Evolutionary conservation across 2,797 vertebrate species (phyloP).

Genomic region (Gephyroberyx darwinii): DNA sequence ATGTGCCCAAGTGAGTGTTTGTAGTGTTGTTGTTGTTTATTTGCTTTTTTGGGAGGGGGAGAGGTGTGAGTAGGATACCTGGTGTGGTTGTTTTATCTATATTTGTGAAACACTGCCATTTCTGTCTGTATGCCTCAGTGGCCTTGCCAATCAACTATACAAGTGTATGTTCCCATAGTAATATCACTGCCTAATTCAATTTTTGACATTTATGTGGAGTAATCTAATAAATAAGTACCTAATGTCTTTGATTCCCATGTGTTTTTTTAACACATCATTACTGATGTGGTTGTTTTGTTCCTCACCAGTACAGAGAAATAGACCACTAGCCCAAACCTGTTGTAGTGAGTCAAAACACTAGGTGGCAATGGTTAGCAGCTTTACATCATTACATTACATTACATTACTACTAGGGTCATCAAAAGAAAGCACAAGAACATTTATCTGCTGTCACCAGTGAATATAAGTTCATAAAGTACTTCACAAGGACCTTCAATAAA

Average conservation of each 20-base stretch:
- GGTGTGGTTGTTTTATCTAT: conserved; percentile 14
- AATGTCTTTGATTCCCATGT: conserved; percentile 26
- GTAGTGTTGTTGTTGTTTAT: conserved; percentile 19
- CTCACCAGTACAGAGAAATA: too few species aligned
- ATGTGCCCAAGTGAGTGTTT: conserved; percentile 23
- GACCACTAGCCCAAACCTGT: not conserved
- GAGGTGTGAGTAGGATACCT: not conserved
- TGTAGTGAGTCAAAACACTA: conserved; percentile 29
- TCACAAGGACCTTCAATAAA: too few species aligned
- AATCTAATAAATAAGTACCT: conserved; percentile 34
- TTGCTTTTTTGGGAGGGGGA: not conserved
- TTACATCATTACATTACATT: too few species aligned
- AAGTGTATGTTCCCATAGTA: conserved; percentile 19
- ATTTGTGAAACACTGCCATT: conserved; percentile 9
- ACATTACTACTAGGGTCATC: too few species aligned
- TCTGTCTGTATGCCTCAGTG: conserved; percentile 7
- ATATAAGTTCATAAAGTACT: too few species aligned
- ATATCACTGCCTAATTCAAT: conserved; percentile 30
- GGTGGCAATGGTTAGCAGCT: conserved; percentile 34
- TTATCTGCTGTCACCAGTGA: not conserved
- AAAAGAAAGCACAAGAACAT: too few species aligned
- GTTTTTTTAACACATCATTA: not conserved
- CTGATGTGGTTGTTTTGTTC: not conserved
- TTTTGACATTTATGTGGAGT: conserved; percentile 25
- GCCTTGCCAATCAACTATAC: conserved; percentile 19